A percentile compares a stretch with the other conserved stretches of the same genome.
phyloP scores from a whole-genome alignment of 2,797 vertebrate genomes.

The Poeciliopsis paucimaculata region DNA sequence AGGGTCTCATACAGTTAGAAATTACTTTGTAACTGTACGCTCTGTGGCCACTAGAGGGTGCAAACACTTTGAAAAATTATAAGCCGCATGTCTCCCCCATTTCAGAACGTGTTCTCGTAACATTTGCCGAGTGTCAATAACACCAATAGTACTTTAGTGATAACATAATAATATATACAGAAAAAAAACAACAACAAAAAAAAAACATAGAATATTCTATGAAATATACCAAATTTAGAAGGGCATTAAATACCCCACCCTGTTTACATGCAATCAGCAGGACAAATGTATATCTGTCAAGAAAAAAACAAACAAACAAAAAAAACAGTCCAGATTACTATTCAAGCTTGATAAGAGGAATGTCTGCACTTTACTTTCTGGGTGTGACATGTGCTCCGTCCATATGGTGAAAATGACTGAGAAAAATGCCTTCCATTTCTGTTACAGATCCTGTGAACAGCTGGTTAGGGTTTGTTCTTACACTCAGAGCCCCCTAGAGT shows the following conservation, averaged over 20 bases:
- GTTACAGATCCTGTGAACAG: constrained; percentile 71
- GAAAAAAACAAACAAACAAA: constrained; percentile 11
- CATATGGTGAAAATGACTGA: constrained; percentile 64
- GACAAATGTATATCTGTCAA: constrained; percentile 25
- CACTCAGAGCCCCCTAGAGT: constrained; percentile 62
- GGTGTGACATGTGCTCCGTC: constrained; percentile 55
- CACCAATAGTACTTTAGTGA: neutral
- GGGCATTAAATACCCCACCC: neutral
- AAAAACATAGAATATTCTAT: neutral
- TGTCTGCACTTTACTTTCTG: constrained; percentile 51
- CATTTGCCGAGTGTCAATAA: neutral
- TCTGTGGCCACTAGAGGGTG: constrained; percentile 56
- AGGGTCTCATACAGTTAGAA: constrained; percentile 3
- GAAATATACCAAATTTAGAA: neutral
- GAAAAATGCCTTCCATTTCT: constrained; percentile 69
- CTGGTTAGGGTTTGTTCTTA: constrained; percentile 70
- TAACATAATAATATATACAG: neutral
- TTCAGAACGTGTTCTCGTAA: neutral
- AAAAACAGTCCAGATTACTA: constrained; percentile 48
- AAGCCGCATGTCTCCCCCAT: neutral
- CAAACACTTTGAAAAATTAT: constrained; percentile 5
- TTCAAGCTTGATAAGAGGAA: constrained; percentile 60
- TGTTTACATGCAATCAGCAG: constrained; percentile 9
- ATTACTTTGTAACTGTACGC: neutral
- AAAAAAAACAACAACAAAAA: neutral